A percentile compares a stretch with the other conserved stretches of the same genome.
Conservation (phyloP, 2,113 vertebrate species). For the Eira barbara region DNA sequence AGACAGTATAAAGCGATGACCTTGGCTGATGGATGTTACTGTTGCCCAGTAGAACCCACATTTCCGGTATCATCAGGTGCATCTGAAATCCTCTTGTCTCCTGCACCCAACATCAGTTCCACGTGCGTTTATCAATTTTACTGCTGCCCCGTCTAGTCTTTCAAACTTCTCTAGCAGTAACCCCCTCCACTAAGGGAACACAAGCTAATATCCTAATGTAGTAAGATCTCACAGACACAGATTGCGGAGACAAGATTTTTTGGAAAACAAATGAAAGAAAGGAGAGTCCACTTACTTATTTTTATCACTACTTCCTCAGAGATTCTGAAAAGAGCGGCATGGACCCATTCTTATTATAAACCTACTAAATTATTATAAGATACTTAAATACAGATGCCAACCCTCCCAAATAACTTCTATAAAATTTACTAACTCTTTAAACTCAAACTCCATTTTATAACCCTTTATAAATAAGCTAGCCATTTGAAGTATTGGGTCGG, state of each 20-base stretch:
- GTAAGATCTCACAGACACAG: not conserved
- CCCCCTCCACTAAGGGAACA: not conserved
- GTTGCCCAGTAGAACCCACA: not conserved
- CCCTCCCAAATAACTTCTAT: not conserved
- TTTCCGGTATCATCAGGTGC: not conserved
- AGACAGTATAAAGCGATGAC: not conserved
- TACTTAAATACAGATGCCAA: not conserved
- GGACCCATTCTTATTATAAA: not conserved
- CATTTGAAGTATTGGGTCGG: not conserved
- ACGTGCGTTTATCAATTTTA: not conserved
- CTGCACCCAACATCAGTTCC: not conserved
- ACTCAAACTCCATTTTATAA: not conserved
- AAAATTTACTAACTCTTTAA: slow-evolving; percentile 17
- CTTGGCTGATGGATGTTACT: not conserved
- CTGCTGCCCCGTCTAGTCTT: not conserved
- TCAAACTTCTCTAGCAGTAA: not conserved
- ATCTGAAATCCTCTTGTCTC: not conserved
- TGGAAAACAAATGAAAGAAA: not conserved
- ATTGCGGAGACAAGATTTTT: not conserved
- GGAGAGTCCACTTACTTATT: not conserved
- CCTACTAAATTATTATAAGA: not conserved
- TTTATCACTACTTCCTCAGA: not conserved
- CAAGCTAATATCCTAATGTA: not conserved
- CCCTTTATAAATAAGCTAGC: not conserved
- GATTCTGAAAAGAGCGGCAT: not conserved